phyloP scores from a whole-genome alignment of 2,888 invertebrate species.

The Andrena minutula region DNA sequence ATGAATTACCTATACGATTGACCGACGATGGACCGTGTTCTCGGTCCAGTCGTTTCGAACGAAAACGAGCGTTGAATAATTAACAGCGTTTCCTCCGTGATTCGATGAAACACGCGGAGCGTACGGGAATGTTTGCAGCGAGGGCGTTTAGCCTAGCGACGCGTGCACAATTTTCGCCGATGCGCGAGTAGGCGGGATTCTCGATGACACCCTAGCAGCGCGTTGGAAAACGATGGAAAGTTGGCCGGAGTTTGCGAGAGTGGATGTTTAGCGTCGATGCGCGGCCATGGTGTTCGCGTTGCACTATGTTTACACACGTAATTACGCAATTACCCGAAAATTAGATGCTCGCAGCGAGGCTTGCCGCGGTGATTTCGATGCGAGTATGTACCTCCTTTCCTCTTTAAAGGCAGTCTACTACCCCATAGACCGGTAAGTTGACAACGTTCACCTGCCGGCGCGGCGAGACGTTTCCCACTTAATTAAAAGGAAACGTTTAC shows the following conservation, averaged over 20 bases:
- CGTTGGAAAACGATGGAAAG: background rate
- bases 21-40: background rate
- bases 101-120: background rate
- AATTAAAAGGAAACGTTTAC: slow-evolving; percentile 11
- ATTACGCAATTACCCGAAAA: too few species aligned
- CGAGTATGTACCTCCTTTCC: too few species aligned
- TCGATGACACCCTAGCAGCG: background rate
- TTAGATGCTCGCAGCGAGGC: too few species aligned
- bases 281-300: too few species aligned
- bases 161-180: background rate
- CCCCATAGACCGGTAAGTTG: background rate
- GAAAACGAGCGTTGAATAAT: slow-evolving; percentile 1
- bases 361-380: too few species aligned
- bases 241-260: background rate
- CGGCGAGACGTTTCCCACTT: background rate
- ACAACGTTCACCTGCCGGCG: background rate
- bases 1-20: background rate
- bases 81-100: background rate
- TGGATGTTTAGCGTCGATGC: background rate
- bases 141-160: background rate
- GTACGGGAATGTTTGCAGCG: background rate
- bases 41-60: background rate
- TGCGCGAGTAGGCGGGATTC: background rate
- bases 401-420: too few species aligned
- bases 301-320: too few species aligned